Percentiles rank a stretch among this genome's conserved stretches.
These are phyloP conservation scores for Sigmodon hispidus DNA, from an alignment of 2,113 vertebrate species.

Conservation along the genomic window DNA sequence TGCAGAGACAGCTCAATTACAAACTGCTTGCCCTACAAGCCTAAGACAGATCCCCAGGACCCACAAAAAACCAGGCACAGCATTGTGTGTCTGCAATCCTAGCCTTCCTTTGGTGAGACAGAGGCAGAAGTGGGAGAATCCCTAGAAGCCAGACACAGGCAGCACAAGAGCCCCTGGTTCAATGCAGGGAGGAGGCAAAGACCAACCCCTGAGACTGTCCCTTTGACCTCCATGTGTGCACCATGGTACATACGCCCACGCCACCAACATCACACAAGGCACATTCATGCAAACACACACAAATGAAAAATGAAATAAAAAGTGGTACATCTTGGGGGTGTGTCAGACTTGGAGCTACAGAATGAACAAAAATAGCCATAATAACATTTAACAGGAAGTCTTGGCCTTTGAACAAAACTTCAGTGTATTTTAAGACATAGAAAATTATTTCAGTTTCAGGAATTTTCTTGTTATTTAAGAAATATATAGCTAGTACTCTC, in stretches of 20 bases:
- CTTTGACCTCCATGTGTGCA: neutral
- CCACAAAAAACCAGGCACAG: neutral
- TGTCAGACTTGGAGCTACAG: neutral
- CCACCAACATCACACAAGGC: neutral
- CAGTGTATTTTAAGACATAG: neutral
- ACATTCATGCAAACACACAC: neutral
- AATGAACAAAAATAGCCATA: neutral
- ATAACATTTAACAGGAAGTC: neutral
- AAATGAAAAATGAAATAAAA: neutral
- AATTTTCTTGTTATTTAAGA: conserved; percentile 11
- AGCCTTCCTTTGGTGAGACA: neutral
- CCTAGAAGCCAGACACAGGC: neutral
- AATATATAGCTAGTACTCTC: neutral
- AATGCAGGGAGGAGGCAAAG: neutral
- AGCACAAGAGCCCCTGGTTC: neutral
- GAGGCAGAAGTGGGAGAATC: neutral
- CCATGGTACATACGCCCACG: neutral
- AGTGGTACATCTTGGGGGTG: neutral
- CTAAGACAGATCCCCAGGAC: neutral
- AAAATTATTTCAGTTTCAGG: conserved; percentile 1
- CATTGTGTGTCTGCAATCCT: neutral
- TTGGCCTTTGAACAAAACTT: conserved; percentile 32
- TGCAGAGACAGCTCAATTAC: neutral
- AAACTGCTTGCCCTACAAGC: neutral
- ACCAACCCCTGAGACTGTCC: neutral